A percentile compares a stretch with the other conserved stretches of the same genome.
phyloP scores from a whole-genome alignment of 2,797 vertebrate species.

The Setipinna tenuifilis region DNA sequence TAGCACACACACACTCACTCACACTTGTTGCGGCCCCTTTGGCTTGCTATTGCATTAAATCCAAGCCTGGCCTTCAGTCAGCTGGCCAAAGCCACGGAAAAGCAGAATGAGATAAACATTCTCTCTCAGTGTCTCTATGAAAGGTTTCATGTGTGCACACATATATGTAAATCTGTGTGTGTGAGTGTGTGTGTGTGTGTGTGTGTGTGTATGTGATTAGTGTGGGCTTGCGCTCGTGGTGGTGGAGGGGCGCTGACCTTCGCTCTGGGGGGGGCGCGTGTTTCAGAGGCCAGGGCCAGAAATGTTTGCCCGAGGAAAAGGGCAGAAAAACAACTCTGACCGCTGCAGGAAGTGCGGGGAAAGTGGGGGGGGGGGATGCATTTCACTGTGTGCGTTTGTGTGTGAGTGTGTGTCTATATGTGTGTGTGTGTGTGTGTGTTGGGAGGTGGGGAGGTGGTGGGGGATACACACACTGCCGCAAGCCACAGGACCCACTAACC shows the following conservation, averaged over 20 bases:
- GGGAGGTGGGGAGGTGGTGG: neutral
- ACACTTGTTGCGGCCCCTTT: no score
- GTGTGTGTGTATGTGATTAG: conserved; percentile 4
- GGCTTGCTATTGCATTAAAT: no score
- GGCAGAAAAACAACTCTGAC: conserved; percentile 27
- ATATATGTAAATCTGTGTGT: neutral
- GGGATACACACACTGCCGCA: neutral
- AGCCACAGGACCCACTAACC: neutral
- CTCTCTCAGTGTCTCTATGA: neutral
- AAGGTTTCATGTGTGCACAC: conserved; percentile 45
- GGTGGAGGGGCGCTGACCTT: conserved; percentile 37
- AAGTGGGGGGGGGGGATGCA: neutral
- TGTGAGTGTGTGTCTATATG: no score
- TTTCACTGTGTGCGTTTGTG: neutral
- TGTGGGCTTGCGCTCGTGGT: conserved; percentile 18
- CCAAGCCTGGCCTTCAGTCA: no score
- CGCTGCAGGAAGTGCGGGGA: neutral
- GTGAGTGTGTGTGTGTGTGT: neutral
- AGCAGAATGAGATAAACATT: neutral
- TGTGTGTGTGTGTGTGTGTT: neutral
- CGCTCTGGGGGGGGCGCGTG: neutral
- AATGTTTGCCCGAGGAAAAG: conserved; percentile 29
- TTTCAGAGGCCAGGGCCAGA: neutral
- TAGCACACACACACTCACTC: conserved; percentile 21
- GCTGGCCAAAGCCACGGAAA: no score